phyloP scores from a whole-genome alignment of 2,797 vertebrate genomes.

The Petrocephalus schoutedeni region DNA sequence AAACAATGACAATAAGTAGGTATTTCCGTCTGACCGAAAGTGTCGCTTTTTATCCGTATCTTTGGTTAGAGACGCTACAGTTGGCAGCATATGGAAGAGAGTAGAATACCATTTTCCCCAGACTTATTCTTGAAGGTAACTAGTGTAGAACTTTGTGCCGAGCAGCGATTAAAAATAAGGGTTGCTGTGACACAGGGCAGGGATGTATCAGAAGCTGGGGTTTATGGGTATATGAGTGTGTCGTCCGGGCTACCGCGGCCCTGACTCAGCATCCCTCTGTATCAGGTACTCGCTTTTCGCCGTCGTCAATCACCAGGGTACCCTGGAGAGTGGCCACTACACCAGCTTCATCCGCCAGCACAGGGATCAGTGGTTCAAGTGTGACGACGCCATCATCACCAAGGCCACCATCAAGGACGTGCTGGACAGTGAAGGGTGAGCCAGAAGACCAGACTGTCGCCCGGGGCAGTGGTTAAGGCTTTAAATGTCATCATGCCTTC shows the following conservation, averaged over 20 bases:
- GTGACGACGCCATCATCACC: constrained; percentile 97
- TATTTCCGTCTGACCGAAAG: constrained; percentile 33
- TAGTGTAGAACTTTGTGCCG: not conserved
- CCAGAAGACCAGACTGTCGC: not conserved
- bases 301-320: constrained; percentile 98
- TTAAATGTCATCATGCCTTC: not conserved
- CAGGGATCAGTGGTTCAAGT: constrained; percentile 99
- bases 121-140: not conserved
- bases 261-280: not conserved
- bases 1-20: constrained; percentile 98
- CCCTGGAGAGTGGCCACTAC: constrained; percentile 96
- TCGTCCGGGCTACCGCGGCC: no score
- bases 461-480: not conserved
- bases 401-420: constrained; percentile 99
- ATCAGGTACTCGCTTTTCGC: constrained; percentile 96
- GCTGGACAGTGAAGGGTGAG: constrained; percentile 94
- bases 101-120: not conserved
- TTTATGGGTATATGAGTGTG: no score
- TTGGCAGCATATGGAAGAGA: not conserved
- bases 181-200: not conserved
- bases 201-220: not conserved
- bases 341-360: constrained; percentile 99
- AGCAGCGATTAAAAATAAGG: not conserved
- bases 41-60: not conserved
- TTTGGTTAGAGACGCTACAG: not conserved